These are phyloP conservation scores for Pristis pectinata DNA, from an alignment of 2,797 vertebrate genomes.

Conservation along the genomic window DNA sequence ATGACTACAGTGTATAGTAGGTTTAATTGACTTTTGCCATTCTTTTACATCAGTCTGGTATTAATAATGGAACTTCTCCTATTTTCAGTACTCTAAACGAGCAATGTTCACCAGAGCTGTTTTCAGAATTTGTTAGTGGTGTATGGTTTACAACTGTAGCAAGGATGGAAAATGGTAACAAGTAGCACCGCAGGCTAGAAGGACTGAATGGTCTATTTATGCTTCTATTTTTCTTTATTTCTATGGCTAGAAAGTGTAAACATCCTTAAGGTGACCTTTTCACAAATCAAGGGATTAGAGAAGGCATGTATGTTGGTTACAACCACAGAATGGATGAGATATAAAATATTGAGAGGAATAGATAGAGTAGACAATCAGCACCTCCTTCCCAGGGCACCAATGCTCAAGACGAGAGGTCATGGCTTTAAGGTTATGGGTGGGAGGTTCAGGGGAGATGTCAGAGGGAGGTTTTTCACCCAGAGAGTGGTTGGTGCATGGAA, in stretches of 20 bases:
- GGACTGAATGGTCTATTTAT: no score
- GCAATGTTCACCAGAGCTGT: background rate
- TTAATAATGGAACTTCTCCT: background rate
- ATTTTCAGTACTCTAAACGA: background rate
- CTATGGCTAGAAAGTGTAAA: background rate
- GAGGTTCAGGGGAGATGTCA: no score
- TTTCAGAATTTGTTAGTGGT: background rate
- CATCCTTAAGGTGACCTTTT: background rate
- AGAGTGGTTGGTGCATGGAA: no score
- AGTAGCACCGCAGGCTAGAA: no score
- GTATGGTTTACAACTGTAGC: background rate
- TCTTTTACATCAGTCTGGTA: background rate
- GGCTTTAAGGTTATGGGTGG: no score
- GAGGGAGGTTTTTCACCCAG: no score
- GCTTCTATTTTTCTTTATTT: no score
- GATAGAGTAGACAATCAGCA: no score
- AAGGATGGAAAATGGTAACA: no score
- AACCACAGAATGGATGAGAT: background rate
- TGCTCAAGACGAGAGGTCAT: no score
- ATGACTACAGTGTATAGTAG: background rate
- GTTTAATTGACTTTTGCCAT: background rate
- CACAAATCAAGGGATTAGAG: background rate
- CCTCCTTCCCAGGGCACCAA: no score
- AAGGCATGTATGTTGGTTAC: background rate
- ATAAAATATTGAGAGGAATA: no score